Base-by-base conservation (phyloP, 2,888 invertebrate genomes). In the Drosophila quinaria region DNA sequence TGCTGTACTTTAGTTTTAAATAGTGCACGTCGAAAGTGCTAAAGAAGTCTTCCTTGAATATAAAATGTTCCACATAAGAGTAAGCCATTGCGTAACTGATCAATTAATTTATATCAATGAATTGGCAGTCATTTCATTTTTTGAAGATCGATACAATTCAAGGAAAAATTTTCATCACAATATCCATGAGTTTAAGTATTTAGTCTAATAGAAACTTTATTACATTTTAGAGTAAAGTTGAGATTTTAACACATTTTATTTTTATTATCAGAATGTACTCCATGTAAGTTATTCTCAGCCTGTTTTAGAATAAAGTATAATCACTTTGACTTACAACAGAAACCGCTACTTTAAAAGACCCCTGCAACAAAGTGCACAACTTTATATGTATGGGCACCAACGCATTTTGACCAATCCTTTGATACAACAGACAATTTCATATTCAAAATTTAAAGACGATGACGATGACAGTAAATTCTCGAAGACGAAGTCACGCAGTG, bases 231-330 rank as follows among this genome's bases (percentile, higher is more conserved):
- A 10, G 13, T 39, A 4, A 8, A 39, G 22, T 42, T 4, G 22
- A 29, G 13, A 54, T 19, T 54, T 37, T 39, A 29, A n/a, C 3
- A 46, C 39, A 64, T 47, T 22, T 41, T 33, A 50, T 19, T 33
- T 2, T n/a, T 19, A 13, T 17, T 15, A 41, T 11, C 35, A 78
- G 49, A 35, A 75, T 78, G 78, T 67, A 17, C 10, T 37, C 59
- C 22, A 25, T 59, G 78, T 78, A 65, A 78, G 78, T 79, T n/a
- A 0, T 2, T 19, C 42, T 33, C 3, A 6, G 19, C 9, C 19
- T 6, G 5, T 8, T 10, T 6, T 6, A 10, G 4, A 13, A 22
- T 37, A 9, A 4, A n/a, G n/a, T 44, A 11, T 31, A 44, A 33
- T 55, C 5, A 44, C n/a, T 19, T 4, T 9, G n/a, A 42, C n/a